phyloP scores from a whole-genome alignment of 2,113 vertebrate species.

The Urocolius indicus region DNA sequence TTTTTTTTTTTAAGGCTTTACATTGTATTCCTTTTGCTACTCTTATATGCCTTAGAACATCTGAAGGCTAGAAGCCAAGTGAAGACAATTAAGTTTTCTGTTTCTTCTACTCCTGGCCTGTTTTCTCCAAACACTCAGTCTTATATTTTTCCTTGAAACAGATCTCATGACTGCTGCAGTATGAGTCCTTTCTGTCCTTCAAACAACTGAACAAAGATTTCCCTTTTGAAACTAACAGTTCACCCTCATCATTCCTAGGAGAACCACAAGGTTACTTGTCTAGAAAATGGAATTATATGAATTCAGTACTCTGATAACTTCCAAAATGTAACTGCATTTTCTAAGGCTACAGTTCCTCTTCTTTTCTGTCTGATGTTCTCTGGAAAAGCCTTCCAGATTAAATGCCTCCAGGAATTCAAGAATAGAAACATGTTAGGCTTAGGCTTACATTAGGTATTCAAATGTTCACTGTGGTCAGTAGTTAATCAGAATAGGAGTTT shows the following conservation, averaged over 20 bases:
- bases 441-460: background rate
- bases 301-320: background rate
- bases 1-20: background rate
- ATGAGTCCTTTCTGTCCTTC: background rate
- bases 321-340: background rate
- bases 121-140: background rate
- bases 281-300: background rate
- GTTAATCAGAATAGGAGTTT: background rate
- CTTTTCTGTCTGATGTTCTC: background rate
- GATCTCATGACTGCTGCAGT: background rate
- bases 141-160: background rate
- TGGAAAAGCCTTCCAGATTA: background rate
- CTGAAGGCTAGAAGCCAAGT: background rate
- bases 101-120: background rate
- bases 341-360: background rate
- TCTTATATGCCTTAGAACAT: slow-evolving; percentile 15
- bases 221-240: background rate
- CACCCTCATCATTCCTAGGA: background rate
- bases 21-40: background rate
- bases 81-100: slow-evolving; percentile 6
- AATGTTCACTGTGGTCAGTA: background rate
- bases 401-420: background rate
- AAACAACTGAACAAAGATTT: background rate
- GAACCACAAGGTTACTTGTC: background rate
- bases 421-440: background rate